Evolutionary conservation across 2,113 vertebrate genomes (phyloP).

Genomic region (Oreocharis arfaki): DNA sequence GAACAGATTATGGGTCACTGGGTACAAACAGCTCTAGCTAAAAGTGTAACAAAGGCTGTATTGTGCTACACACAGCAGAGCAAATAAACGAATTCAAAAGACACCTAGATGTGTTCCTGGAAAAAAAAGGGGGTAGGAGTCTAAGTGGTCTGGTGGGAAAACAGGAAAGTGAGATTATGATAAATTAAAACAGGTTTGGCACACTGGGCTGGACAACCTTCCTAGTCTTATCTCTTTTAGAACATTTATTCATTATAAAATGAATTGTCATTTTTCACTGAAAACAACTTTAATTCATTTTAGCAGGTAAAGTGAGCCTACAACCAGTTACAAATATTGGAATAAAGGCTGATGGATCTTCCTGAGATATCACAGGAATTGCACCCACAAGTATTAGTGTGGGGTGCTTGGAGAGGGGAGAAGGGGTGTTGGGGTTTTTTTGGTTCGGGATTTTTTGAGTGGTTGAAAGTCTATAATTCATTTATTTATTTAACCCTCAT

Average conservation of each 20-base stretch:
- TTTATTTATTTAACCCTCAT: not conserved
- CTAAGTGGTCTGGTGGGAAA: constrained; percentile 60
- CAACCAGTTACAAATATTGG: not conserved
- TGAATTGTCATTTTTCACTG: not conserved
- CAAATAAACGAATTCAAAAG: constrained; percentile 72
- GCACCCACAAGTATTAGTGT: not conserved
- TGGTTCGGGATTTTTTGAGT: not conserved
- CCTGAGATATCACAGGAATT: not conserved
- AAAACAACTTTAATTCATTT: not conserved
- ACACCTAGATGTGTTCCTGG: constrained; percentile 76
- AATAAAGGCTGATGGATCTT: not conserved
- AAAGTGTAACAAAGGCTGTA: constrained; percentile 70
- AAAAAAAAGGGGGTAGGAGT: constrained; percentile 5
- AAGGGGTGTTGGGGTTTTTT: not conserved
- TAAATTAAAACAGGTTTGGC: constrained; percentile 68
- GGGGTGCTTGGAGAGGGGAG: not conserved
- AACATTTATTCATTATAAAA: not conserved
- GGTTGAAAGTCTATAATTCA: too few relatives aligned
- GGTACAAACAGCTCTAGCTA: constrained; percentile 20
- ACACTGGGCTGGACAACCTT: not conserved
- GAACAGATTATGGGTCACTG: constrained; percentile 27
- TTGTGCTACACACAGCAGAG: constrained; percentile 64
- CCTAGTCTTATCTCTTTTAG: constrained; percentile 39
- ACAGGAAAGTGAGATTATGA: constrained; percentile 69
- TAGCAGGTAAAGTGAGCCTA: not conserved